Evolutionary conservation across 2,113 vertebrate genomes (phyloP).

Genomic region (Ramphastos sulfuratus): DNA sequence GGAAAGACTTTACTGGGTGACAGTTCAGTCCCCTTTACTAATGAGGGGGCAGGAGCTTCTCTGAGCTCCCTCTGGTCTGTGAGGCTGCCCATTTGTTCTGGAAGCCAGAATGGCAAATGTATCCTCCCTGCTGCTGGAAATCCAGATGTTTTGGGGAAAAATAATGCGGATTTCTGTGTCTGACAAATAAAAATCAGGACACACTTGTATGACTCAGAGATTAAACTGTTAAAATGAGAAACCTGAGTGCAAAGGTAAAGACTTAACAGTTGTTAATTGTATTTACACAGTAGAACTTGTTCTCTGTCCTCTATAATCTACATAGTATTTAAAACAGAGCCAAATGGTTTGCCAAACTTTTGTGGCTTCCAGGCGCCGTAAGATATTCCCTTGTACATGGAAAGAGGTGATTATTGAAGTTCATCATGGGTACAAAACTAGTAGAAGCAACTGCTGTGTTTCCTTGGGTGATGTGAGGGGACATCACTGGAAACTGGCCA

Average conservation of each 20-base stretch:
- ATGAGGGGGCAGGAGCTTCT: background rate
- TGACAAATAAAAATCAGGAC: background rate
- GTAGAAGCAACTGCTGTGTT: background rate
- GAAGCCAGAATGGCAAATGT: background rate
- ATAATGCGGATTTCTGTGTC: background rate
- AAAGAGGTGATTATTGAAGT: constrained; percentile 5
- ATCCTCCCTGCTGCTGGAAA: background rate
- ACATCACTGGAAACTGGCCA: background rate
- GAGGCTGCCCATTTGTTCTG: background rate
- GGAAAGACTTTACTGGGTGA: background rate
- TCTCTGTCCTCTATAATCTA: constrained; percentile 50
- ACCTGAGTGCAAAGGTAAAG: constrained; percentile 38
- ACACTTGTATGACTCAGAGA: background rate
- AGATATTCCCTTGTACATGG: background rate
- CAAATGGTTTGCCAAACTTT: constrained; percentile 56
- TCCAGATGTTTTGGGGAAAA: background rate
- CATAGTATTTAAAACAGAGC: constrained; percentile 67
- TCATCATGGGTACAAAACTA: background rate
- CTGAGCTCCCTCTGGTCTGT: background rate
- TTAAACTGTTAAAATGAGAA: constrained; percentile 44
- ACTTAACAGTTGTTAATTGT: constrained; percentile 58
- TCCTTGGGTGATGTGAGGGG: background rate
- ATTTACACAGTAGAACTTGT: constrained; percentile 68
- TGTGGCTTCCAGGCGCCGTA: constrained; percentile 49
- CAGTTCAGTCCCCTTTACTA: background rate